Base-by-base conservation (phyloP, 1,140 invertebrate species). In the Dendrolimus punctatus region DNA sequence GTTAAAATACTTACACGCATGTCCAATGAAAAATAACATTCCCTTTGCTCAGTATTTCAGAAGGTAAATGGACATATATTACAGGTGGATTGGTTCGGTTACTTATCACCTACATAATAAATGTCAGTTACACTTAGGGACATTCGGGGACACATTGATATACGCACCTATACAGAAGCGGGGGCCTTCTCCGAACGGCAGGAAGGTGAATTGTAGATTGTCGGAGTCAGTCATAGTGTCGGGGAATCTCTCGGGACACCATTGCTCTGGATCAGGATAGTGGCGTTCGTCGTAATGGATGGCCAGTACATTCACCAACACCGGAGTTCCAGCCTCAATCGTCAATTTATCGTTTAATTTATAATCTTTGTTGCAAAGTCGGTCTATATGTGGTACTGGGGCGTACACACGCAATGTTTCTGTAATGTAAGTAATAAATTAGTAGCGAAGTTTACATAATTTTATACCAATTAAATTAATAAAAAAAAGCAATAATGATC, bases 101-200 rank as follows among this genome's bases (percentile, higher is more conserved):
- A 23, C 23, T 3, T 23, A 23, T 23, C 23, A 23, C 23, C 23
- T 23, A 23, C 23, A 23, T 23, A 23, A 23, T 23, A 23, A 23
- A 23, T 23, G 23, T 23, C 23, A 23, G 1, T 23, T 3, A 23
- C 23, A 23, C 3, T 3, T 2, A 23, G 23, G 23, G 23, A 23
- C 23, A 23, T 23, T 23, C 23, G 23, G 23, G 23, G 23, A 23
- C 23, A 23, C 3, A 40, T 47, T 8, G 39, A 41, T 50, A 36
- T 7, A 53, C 53, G 50, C 66, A 91, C 93, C 94, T 61, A 95
- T 94, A 70, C 94, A 95, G 72, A 90, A 92, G 45, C 93, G 88
- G 0, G 92, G 91, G 6, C 94, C 94, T 47, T 92, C 90, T 2
- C 94, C 94, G 64, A 96, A 96, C 0, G 95, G 94, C 40, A 95